Evolutionary conservation across 2,113 vertebrate genomes (phyloP), one percentile per base, ranked within the genome.

Genomic region (Cebidichthys violaceus): DNA sequence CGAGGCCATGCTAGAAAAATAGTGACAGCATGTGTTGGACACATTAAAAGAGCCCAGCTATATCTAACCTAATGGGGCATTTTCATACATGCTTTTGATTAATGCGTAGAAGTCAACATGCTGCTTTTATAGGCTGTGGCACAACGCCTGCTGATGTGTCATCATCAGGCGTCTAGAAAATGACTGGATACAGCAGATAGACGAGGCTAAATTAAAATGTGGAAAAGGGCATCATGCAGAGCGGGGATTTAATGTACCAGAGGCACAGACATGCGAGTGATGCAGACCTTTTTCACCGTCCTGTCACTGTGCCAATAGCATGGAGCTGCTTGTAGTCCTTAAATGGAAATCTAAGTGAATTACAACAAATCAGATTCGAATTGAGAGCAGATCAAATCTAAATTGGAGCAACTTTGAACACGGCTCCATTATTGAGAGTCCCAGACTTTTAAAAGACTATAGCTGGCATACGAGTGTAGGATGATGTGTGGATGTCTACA

Each of bases 251-350:
- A 83, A 81, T 87, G 86, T 77, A 83, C 29, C 81, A 74, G 75
- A 86, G 77, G 81, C 89, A 86, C 86, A 88, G 89, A 80, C 84
- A 88, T 90, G 82, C 84, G 80, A 81, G 83, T 57, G 85, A 90
- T 84, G 86, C 85, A 84, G 77, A 77, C 59, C 70, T 59, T 59
- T 54, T 70, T 75, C 39, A 74, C 81, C 50, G 24, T 80, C 57
- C 72, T 66, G 39, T 74, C 65, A 79, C 77, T 64, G 57, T 86
- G 79, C 81, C 86, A 91, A 64, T 80, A 82, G 50, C 62, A 22
- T 39, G 60, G 84, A 84, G 57, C 75, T 69, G 74, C 70, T 62
- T 47, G 57, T 77, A 41, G 22, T 75, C 79, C 79, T 80, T 85
- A 84, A 87, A 90, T 82, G 83, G 80, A 86, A 69, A 60, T 73